phyloP scores from a whole-genome alignment of 1,140 invertebrate genomes.

The Melipona quadrifasciata region DNA sequence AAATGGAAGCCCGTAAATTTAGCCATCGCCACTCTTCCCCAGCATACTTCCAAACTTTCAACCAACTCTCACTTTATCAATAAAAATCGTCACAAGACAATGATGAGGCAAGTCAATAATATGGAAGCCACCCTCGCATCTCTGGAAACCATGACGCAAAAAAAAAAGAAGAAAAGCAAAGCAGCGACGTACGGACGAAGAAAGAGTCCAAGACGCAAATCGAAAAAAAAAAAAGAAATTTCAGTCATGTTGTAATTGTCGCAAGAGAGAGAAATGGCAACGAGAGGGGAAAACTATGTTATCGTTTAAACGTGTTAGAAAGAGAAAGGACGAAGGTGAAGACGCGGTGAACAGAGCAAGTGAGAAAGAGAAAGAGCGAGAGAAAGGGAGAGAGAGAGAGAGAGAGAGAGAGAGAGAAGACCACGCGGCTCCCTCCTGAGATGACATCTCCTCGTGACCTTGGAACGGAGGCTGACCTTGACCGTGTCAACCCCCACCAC shows the following conservation, averaged over 20 bases:
- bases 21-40: not conserved
- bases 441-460: conserved; percentile 77
- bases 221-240: not conserved
- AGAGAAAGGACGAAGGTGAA: conserved; percentile 27
- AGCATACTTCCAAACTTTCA: not conserved
- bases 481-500: conserved; percentile 73
- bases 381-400: not conserved
- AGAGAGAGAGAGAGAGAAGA: conserved; percentile 32
- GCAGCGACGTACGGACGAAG: not conserved
- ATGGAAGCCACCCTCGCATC: not conserved
- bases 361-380: not conserved
- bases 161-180: too few species aligned
- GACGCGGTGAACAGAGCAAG: not conserved
- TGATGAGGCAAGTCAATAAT: not conserved
- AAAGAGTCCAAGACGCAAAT: too few species aligned
- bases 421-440: conserved; percentile 65
- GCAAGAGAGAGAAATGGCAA: not conserved
- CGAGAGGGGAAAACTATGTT: conserved; percentile 9
- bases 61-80: not conserved
- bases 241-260: not conserved
- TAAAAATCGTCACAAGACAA: not conserved
- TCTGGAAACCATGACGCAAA: not conserved
- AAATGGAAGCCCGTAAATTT: not conserved
- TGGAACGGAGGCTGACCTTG: conserved; percentile 76
- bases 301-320: not conserved